Evolutionary conservation across 2,888 invertebrate species (phyloP), one percentile per base, ranked within the genome.

Genomic region (Polydrusus cervinus): DNA sequence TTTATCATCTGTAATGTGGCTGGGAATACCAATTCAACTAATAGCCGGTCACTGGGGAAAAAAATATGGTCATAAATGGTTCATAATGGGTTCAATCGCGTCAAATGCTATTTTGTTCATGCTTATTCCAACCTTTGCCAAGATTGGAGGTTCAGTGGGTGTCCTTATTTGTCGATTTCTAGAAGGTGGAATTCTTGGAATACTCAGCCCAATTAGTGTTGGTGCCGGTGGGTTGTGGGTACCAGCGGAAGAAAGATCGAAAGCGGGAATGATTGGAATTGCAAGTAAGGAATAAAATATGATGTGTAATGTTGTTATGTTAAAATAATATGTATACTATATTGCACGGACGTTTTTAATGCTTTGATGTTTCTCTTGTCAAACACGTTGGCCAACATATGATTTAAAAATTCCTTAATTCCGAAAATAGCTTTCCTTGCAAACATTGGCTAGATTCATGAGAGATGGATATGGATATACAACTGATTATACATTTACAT

Each of bases 1-100:
- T 43, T 86, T 94, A 8, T 93, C 93, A 9, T 93, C 94, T 0
- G 95, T 94, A 86, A 94, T 94, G 86, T 93, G 94, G 93, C 94
- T 94, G 1, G 95, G 95, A 83, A 89, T 93, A 0, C 79, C 92
- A 5, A 91, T 93, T 18, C 95, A 95, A 86, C 86, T 94, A 1
- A 92, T 93, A 0, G 91, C 91, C 0, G 93, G 93, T 0, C 89
- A 92, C 77, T 84, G 97, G 64, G 93, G 94, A 0, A 92, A 92
- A 81, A 88, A 89, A 5, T 92, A 92, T 84, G 96, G 97, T 0
- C 93, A 94, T 0, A 94, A 94, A 84, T 88, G 90, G 66, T 89
- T 96, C 13, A 87, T 93, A 16, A 87, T 89, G 20, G 51, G 18
- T 0, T 82, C 87, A 0, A 87, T 92, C 0, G 14, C 57, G 11